A percentile compares a stretch with the other conserved stretches of the same genome.
These are phyloP conservation scores for Tapirus terrestris DNA, from an alignment of 2,113 vertebrate species.

Conservation along the genomic window DNA sequence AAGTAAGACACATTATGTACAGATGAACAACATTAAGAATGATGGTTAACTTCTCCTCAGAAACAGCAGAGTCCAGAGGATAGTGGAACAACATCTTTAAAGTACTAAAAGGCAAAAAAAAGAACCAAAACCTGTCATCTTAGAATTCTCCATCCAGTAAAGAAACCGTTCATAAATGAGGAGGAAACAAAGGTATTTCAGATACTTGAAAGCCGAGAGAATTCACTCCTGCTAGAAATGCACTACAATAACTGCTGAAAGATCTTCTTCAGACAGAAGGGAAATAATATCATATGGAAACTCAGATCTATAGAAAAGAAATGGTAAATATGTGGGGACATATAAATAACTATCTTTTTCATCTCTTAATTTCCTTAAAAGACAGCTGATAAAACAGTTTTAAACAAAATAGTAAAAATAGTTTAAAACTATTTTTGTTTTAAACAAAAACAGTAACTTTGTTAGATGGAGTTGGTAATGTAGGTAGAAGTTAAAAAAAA, in stretches of 20 bases:
- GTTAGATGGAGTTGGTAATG: background rate
- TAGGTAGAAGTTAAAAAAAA: background rate
- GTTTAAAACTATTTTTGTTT: no score
- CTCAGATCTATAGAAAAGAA: background rate
- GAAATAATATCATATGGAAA: conserved; percentile 10
- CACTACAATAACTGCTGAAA: background rate
- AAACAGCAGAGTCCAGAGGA: background rate
- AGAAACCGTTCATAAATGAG: background rate
- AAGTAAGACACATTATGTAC: background rate
- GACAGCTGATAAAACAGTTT: background rate
- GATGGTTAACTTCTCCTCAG: background rate
- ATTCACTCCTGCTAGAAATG: background rate
- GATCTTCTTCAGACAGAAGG: background rate
- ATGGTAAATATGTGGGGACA: background rate
- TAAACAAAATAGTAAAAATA: no score
- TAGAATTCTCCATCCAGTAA: background rate
- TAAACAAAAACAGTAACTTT: conserved; percentile 21
- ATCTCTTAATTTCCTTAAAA: conserved; percentile 24
- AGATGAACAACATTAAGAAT: background rate
- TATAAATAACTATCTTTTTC: background rate
- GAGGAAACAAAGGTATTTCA: background rate
- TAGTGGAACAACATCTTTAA: background rate
- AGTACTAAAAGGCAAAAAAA: background rate
- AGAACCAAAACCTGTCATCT: background rate
- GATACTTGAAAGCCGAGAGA: background rate